These are phyloP conservation scores for Pedetes capensis DNA, from an alignment of 2,113 vertebrate genomes.

Conservation along the genomic window DNA sequence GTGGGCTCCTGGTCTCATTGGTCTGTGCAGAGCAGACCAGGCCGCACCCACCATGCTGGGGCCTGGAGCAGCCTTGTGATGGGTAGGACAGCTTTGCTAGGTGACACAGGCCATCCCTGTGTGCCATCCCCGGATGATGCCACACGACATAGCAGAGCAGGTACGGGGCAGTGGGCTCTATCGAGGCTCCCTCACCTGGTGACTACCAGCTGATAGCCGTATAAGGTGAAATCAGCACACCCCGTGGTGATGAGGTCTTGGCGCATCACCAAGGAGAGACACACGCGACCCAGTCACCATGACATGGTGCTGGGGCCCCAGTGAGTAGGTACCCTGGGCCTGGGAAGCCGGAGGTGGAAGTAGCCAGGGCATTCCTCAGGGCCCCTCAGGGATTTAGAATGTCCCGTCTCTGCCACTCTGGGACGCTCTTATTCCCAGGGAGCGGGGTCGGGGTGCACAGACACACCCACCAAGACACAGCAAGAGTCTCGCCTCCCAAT, in stretches of 20 bases:
- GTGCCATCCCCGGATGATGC: no score
- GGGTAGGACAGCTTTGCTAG: rapidly evolving
- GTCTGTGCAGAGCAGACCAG: rapidly evolving
- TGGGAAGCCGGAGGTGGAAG: background rate
- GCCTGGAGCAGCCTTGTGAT: no score
- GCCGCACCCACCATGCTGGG: no score
- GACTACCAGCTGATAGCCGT: background rate
- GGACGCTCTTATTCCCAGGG: background rate
- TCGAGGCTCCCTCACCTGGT: rapidly evolving
- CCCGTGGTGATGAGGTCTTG: background rate
- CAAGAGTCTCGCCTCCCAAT: background rate
- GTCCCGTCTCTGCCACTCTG: no score
- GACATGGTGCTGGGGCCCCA: rapidly evolving
- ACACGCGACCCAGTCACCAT: background rate
- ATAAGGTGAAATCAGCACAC: background rate
- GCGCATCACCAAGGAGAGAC: background rate
- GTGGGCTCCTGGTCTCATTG: background rate
- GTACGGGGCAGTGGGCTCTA: no score
- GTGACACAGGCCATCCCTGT: background rate
- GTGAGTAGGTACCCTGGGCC: rapidly evolving
- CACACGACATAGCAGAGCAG: no score
- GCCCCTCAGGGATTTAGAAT: background rate
- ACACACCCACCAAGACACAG: background rate
- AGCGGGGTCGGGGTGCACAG: rapidly evolving
- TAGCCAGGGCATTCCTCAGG: no score